Conservation (phyloP, 2,113 vertebrate species). For the Irena cyanogastra region DNA sequence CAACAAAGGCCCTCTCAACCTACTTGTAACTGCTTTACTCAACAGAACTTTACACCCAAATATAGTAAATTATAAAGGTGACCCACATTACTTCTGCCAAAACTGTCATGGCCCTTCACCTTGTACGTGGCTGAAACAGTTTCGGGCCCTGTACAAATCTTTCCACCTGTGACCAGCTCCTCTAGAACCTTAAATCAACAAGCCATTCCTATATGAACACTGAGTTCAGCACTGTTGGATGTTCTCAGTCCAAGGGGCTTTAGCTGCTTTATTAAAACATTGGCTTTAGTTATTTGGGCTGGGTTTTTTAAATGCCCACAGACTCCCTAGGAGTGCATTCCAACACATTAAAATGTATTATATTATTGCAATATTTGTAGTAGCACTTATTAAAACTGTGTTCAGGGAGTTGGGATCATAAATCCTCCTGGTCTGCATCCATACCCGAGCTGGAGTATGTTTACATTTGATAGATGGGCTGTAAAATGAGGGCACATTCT, state of each 20-base stretch:
- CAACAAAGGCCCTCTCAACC: not conserved
- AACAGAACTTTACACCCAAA: not conserved
- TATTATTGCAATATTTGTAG: slow-evolving; percentile 37
- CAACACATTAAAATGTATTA: slow-evolving; percentile 38
- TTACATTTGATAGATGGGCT: slow-evolving; percentile 47
- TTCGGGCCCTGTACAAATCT: not conserved
- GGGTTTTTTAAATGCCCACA: not conserved
- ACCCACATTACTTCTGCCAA: not conserved
- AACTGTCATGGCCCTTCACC: not conserved
- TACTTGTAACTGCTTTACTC: not conserved
- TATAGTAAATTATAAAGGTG: not conserved
- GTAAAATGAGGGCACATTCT: slow-evolving; percentile 48
- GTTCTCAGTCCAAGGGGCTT: not conserved
- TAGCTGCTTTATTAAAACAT: not conserved
- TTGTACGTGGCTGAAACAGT: not conserved
- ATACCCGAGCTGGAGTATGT: not conserved
- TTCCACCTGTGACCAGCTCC: not conserved
- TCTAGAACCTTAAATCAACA: not conserved
- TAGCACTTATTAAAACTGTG: slow-evolving; percentile 40
- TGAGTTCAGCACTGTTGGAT: not conserved
- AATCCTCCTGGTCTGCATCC: slow-evolving; percentile 15
- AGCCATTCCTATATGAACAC: not conserved
- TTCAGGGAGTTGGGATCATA: slow-evolving; percentile 31
- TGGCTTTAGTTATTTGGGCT: not conserved
- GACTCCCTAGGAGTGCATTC: not conserved